These are phyloP conservation scores for Phataginus tetradactyla DNA, from an alignment of 2,797 vertebrate genomes.

Conservation along the genomic window DNA sequence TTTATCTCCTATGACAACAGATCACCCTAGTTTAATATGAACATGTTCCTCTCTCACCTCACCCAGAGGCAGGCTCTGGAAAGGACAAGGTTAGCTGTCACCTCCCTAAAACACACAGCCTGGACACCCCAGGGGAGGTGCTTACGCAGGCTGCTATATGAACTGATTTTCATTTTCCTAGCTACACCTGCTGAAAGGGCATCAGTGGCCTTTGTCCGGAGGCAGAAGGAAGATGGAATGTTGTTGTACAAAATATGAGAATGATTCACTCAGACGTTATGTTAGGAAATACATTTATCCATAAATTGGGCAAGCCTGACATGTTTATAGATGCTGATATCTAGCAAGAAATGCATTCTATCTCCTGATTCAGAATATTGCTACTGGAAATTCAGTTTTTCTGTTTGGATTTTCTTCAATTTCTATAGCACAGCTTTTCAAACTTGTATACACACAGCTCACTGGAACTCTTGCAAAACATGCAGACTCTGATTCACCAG, in stretches of 20 bases:
- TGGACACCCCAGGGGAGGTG: neutral
- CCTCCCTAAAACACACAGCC: neutral
- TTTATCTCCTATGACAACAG: neutral
- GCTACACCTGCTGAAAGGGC: neutral
- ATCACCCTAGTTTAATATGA: neutral
- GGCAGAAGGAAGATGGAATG: neutral
- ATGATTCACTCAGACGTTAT: neutral
- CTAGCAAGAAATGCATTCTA: neutral
- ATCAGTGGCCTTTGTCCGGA: neutral
- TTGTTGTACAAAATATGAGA: neutral
- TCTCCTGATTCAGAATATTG: neutral
- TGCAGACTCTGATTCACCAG: too few relatives aligned
- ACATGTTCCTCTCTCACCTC: neutral
- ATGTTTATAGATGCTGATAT: neutral
- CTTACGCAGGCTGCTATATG: too few relatives aligned
- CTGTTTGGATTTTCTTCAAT: neutral
- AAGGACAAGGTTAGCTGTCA: neutral
- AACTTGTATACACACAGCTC: neutral
- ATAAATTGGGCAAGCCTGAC: neutral
- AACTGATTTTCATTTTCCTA: neutral
- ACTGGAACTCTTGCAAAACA: neutral
- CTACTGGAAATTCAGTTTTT: neutral
- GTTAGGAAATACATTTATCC: neutral
- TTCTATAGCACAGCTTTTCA: neutral
- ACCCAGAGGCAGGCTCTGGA: neutral